phyloP scores from a whole-genome alignment of 92 coral and sea anemone species.

The Zoanthus gigantus region DNA sequence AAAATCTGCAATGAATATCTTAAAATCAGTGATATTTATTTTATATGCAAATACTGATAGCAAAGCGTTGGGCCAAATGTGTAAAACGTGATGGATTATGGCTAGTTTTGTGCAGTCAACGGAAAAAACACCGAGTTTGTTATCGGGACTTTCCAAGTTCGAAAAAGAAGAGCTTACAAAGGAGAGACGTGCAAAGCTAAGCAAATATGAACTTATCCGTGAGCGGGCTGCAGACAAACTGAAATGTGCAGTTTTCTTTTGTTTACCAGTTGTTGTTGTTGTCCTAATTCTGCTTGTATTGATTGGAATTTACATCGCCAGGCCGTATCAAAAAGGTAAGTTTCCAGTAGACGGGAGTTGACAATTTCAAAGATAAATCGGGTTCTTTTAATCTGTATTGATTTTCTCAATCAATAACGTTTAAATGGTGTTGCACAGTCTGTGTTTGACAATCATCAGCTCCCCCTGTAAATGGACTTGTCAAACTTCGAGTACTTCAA shows the following conservation, averaged over 20 bases:
- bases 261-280: constrained; percentile 85
- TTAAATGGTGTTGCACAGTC: neutral
- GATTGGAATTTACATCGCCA: constrained; percentile 82
- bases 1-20: neutral
- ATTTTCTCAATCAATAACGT: neutral
- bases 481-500: constrained; percentile 20
- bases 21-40: neutral
- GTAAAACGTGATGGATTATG: constrained; percentile 25
- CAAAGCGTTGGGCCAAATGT: neutral
- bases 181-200: constrained; percentile 71
- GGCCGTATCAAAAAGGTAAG: constrained; percentile 86
- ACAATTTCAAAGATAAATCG: too few relatives aligned
- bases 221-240: constrained; percentile 84
- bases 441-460: neutral
- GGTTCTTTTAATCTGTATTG: neutral
- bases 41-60: neutral
- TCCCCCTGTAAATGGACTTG: neutral
- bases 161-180: constrained; percentile 76
- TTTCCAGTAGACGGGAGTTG: neutral
- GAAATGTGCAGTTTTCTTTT: constrained; percentile 91
- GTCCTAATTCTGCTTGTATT: constrained; percentile 79
- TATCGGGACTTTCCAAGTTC: constrained; percentile 78
- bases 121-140: neutral
- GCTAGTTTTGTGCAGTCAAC: constrained; percentile 45
- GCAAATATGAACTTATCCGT: constrained; percentile 78